These are phyloP conservation scores for Zaprionus davidi DNA, from an alignment of 1,140 invertebrate genomes.

Conservation along the genomic window DNA sequence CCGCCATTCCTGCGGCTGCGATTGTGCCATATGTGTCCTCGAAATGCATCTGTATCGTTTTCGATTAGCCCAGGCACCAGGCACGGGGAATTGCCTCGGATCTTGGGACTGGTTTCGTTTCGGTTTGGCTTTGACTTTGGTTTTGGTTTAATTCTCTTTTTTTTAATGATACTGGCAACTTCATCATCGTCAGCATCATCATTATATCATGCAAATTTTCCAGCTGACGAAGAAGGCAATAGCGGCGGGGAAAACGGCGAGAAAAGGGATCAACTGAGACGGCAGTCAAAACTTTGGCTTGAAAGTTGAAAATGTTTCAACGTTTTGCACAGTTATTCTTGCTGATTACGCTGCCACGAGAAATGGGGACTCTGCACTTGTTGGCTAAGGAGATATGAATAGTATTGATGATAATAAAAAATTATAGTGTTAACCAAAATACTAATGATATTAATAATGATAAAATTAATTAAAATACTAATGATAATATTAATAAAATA, in stretches of 20 bases:
- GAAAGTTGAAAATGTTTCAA: constrained; percentile 25
- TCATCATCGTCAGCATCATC: constrained; percentile 1
- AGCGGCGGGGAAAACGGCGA: not conserved
- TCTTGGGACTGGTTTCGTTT: not conserved
- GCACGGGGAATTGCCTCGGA: not conserved
- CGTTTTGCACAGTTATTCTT: constrained; percentile 30
- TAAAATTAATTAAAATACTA: no score
- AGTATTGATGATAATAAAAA: not conserved
- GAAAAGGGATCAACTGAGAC: constrained; percentile 12
- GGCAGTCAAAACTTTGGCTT: constrained; percentile 31
- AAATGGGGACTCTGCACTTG: constrained; percentile 14
- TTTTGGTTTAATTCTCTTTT: not conserved
- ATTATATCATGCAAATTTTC: constrained; percentile 33
- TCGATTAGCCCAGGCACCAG: constrained; percentile 30
- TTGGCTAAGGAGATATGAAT: not conserved
- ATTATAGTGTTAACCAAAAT: not conserved
- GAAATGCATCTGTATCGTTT: constrained; percentile 74
- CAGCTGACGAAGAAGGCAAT: not conserved
- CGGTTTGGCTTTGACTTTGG: not conserved
- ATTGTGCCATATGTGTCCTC: constrained; percentile 39
- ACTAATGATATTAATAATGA: no score
- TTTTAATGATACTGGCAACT: constrained; percentile 21
- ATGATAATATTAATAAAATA: no score
- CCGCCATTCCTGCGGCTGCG: not conserved
- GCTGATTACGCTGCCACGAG: constrained; percentile 10